These are phyloP conservation scores for Rhabdophis nuchalis DNA, from an alignment of 2,797 vertebrate genomes.

Conservation along the genomic window DNA sequence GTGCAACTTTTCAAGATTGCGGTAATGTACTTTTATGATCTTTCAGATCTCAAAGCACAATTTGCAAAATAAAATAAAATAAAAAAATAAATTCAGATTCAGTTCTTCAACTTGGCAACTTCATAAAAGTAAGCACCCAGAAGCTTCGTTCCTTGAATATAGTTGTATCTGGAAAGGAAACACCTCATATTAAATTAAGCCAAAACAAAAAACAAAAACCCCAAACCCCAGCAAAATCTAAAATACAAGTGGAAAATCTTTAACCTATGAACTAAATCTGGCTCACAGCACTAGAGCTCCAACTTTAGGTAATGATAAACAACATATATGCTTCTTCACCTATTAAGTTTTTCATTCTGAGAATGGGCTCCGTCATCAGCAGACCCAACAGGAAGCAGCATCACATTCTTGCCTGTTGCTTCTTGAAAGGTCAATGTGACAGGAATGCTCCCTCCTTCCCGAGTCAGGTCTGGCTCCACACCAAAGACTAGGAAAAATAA, in stretches of 20 bases:
- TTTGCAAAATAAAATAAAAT: background rate
- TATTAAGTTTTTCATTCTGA: slow-evolving; percentile 96
- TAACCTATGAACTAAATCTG: background rate
- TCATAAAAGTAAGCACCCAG: slow-evolving; percentile 91
- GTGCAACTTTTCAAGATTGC: slow-evolving; percentile 15
- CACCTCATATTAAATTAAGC: background rate
- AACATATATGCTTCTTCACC: slow-evolving; percentile 67
- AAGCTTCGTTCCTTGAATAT: slow-evolving; percentile 91
- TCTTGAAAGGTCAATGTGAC: slow-evolving; percentile 97
- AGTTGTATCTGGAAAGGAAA: slow-evolving; percentile 80
- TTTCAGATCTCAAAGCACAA: slow-evolving; percentile 5
- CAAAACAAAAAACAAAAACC: background rate
- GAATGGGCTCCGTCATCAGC: slow-evolving; percentile 96
- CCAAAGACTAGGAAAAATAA: slow-evolving; percentile 81
- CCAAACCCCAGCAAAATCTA: background rate
- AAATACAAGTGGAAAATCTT: background rate
- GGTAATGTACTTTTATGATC: slow-evolving; percentile 16
- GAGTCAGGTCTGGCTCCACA: slow-evolving; percentile 92
- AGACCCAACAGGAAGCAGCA: slow-evolving; percentile 92
- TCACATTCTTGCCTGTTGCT: slow-evolving; percentile 92
- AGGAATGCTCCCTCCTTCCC: slow-evolving; percentile 95
- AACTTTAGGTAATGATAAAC: background rate
- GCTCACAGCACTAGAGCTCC: background rate
- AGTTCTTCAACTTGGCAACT: slow-evolving; percentile 81
- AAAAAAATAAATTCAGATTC: slow-evolving; percentile 12